phyloP scores from a whole-genome alignment of 2,797 vertebrate genomes.

The Parauchenoglanis punctatus region DNA sequence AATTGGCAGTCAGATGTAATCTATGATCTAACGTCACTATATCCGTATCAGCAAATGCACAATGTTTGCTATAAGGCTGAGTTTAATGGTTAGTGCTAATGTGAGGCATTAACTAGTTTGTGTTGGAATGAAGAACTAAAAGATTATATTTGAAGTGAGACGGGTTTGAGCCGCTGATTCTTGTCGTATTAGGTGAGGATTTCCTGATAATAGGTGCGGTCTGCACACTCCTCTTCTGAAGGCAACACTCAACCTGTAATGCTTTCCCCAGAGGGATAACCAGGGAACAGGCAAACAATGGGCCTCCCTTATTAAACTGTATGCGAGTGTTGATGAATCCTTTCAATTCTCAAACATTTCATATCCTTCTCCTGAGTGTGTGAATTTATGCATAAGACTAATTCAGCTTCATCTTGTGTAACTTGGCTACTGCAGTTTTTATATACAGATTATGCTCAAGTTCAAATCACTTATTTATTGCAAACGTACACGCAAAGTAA shows the following conservation, averaged over 20 bases:
- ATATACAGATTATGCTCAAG: not conserved
- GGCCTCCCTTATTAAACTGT: not conserved
- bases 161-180: not conserved
- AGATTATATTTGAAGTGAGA: not conserved
- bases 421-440: not conserved
- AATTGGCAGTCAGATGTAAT: not conserved
- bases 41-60: not conserved
- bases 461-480: not conserved
- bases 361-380: not conserved
- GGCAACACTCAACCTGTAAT: not conserved
- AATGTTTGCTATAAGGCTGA: not conserved
- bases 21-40: not conserved
- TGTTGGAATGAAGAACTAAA: not conserved
- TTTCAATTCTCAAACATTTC: not conserved
- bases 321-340: not conserved
- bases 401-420: not conserved
- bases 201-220: not conserved
- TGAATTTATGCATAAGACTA: not conserved
- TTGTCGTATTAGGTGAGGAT: not conserved
- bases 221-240: not conserved
- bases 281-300: not conserved
- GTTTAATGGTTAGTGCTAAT: not conserved
- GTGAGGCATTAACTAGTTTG: too few species aligned
- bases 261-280: not conserved
- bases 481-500: not conserved